These are phyloP conservation scores for Dicyrtoma fusca DNA, from an alignment of 2,888 invertebrate genomes.

Conservation along the genomic window DNA sequence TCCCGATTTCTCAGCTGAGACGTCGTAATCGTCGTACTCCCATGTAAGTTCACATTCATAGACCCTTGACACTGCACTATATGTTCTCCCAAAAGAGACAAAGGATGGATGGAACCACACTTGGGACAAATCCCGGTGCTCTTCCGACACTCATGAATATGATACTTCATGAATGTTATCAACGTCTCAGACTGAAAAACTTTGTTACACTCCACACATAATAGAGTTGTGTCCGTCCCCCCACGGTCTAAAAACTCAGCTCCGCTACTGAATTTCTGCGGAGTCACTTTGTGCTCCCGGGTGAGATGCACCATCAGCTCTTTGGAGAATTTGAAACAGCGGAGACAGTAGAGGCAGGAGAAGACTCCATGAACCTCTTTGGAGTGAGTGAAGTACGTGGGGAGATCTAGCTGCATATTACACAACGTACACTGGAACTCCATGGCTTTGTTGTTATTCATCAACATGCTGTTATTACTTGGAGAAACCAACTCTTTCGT, in stretches of 20 bases:
- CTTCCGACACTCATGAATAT: constrained; percentile 39
- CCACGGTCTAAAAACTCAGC: constrained; percentile 67
- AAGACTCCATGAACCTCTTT: constrained; percentile 78
- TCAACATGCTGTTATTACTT: neutral
- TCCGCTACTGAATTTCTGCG: constrained; percentile 69
- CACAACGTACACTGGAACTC: constrained; percentile 30
- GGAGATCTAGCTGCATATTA: constrained; percentile 12
- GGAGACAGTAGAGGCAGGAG: constrained; percentile 80
- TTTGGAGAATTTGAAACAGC: constrained; percentile 79
- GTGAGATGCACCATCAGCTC: constrained; percentile 76
- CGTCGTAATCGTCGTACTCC: constrained; percentile 30
- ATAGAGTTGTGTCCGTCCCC: constrained; percentile 36
- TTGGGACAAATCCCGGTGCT: constrained; percentile 41
- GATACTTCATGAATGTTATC: constrained; percentile 34
- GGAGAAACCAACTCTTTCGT: constrained; percentile 8
- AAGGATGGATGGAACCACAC: constrained; percentile 36
- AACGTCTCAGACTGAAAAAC: constrained; percentile 34
- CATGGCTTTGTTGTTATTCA: neutral
- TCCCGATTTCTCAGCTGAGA: constrained; percentile 46
- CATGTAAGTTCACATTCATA: constrained; percentile 30
- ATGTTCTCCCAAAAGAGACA: constrained; percentile 38
- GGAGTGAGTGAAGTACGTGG: constrained; percentile 66
- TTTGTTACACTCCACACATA: constrained; percentile 48
- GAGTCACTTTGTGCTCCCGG: constrained; percentile 76
- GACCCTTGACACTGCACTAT: constrained; percentile 34